phyloP scores from a whole-genome alignment of 2,797 vertebrate species.

The Chelonia mydas region DNA sequence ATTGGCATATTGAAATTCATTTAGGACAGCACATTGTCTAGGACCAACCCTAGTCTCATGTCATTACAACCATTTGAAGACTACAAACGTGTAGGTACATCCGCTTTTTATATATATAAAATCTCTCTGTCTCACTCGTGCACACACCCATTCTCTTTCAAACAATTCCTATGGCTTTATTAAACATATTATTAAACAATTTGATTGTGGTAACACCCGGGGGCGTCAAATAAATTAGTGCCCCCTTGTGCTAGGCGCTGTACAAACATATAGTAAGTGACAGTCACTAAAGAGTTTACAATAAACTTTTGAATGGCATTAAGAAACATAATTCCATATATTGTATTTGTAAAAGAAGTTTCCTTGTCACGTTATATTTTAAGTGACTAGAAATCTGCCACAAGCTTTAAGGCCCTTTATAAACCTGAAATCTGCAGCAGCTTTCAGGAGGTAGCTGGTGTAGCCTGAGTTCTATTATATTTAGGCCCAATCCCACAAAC shows the following conservation, averaged over 20 bases:
- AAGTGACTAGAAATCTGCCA: background rate
- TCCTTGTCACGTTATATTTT: background rate
- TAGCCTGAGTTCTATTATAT: background rate
- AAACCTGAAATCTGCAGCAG: background rate
- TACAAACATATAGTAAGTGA: background rate
- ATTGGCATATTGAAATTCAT: background rate
- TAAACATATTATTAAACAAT: background rate
- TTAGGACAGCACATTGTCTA: background rate
- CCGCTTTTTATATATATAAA: background rate
- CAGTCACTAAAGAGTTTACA: fast-evolving
- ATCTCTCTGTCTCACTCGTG: background rate
- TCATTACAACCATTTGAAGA: background rate
- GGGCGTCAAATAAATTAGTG: background rate
- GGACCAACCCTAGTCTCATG: background rate
- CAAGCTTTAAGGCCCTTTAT: background rate
- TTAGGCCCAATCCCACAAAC: background rate
- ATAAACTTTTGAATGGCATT: background rate
- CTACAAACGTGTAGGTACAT: background rate
- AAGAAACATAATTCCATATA: background rate
- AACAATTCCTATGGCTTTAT: background rate
- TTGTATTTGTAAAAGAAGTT: background rate
- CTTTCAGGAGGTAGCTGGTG: background rate
- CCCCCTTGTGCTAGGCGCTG: background rate
- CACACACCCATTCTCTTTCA: background rate
- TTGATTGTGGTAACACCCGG: background rate